Evolutionary conservation across 1,140 invertebrate species (phyloP).

Genomic region (Odontomachus brunneus): DNA sequence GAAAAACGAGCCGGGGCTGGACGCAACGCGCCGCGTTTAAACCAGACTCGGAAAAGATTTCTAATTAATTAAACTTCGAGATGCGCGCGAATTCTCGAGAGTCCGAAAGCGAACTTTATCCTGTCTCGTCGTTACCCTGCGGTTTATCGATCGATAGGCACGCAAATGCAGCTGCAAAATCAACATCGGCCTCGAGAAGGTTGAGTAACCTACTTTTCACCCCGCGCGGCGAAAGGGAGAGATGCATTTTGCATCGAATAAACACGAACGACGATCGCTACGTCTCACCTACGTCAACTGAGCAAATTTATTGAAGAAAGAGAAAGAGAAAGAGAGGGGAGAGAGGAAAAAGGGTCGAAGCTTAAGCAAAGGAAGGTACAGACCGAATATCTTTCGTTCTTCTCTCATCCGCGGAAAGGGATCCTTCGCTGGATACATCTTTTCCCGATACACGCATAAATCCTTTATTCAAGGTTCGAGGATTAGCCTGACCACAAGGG

Average conservation of each 20-base stretch:
- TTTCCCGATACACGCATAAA: not conserved
- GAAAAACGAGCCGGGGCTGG: slow-evolving; percentile 29
- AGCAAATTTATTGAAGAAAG: not conserved
- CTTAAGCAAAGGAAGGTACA: no score
- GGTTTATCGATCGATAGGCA: slow-evolving; percentile 56
- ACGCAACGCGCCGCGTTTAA: not conserved
- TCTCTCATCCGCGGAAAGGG: not conserved
- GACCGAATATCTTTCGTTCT: no score
- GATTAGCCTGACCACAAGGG: slow-evolving; percentile 30
- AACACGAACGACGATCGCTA: not conserved
- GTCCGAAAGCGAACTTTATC: slow-evolving; percentile 32
- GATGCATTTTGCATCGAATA: slow-evolving; percentile 30
- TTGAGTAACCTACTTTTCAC: slow-evolving; percentile 59
- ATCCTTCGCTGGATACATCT: not conserved
- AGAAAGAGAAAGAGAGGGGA: no score
- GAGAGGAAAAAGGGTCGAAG: no score
- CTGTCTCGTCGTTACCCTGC: slow-evolving; percentile 42
- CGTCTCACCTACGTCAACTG: not conserved
- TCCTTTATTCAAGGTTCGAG: not conserved
- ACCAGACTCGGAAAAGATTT: slow-evolving; percentile 32
- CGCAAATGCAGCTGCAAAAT: slow-evolving; percentile 60
- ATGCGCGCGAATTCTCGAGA: slow-evolving; percentile 10
- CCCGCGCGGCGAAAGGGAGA: slow-evolving; percentile 2
- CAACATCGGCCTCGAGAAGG: slow-evolving; percentile 46
- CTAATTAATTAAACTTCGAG: slow-evolving; percentile 56